phyloP scores from a whole-genome alignment of 2,113 vertebrate genomes.

The Solenodon paradoxus region DNA sequence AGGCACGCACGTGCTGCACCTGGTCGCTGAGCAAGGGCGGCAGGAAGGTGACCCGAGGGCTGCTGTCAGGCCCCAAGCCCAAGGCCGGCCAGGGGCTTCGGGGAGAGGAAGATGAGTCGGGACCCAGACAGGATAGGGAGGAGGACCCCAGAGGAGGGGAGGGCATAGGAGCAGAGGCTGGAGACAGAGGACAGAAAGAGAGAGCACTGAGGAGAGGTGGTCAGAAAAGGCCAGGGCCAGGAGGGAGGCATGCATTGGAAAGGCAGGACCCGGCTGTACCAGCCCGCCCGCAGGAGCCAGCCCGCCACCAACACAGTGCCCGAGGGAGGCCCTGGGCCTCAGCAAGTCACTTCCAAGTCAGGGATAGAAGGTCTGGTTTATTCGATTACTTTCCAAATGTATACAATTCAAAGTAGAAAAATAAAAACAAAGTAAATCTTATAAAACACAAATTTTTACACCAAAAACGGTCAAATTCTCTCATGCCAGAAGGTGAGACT shows the following conservation, averaged over 20 bases:
- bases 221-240: constrained; percentile 69
- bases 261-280: neutral
- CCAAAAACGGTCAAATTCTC: constrained; percentile 65
- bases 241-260: constrained; percentile 27
- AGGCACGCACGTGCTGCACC: constrained; percentile 88
- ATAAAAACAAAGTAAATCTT: constrained; percentile 87
- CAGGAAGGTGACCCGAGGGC: constrained; percentile 85
- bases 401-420: constrained; percentile 88
- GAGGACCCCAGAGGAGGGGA: constrained; percentile 88
- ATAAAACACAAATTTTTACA: constrained; percentile 85
- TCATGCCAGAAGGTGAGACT: constrained; percentile 63
- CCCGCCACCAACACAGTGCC: neutral
- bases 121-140: constrained; percentile 88
- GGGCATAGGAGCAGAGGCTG: constrained; percentile 88
- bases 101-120: constrained; percentile 84
- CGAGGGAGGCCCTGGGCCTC: neutral
- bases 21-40: constrained; percentile 96
- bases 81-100: constrained; percentile 84
- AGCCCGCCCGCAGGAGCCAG: neutral
- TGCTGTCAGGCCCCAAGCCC: constrained; percentile 80
- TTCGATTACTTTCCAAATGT: constrained; percentile 79
- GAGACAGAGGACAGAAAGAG: constrained; percentile 84
- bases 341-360: neutral
- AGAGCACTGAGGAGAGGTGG: constrained; percentile 82
- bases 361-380: constrained; percentile 82